Base-by-base conservation (phyloP, 1,140 invertebrate genomes). In the Philotrypesis tridentata region DNA sequence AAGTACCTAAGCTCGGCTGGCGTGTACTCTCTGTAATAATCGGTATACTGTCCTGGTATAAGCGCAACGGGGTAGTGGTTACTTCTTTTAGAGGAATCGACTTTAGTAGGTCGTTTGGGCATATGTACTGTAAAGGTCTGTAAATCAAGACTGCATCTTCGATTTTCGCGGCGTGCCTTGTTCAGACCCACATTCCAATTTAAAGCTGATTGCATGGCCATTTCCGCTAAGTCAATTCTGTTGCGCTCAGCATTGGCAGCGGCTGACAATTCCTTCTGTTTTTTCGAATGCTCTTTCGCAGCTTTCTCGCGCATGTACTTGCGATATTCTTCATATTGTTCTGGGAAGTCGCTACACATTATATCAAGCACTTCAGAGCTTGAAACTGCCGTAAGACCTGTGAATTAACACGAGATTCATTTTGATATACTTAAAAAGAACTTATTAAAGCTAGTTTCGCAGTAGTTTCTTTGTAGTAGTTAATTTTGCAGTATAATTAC, bases 321-420 rank as follows among this genome's bases (percentile, higher is more conserved):
- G 40, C 96, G 94, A 90, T 97, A 98, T 87, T 98, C 97, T 92
- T 98, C 96, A 89, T 98, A 99, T 89, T 99, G 98, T 70, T 96
- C 96, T 29, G 97, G 97, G 92, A 98, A 99, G 91, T 99, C 98
- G 72, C 95, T 95, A 83, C 96, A 96, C 97, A 99, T 98, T 43
- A 99, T 95, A 87, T 99, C 98, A 83, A 98, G 91, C 29, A 99
- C 97, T 90, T 99, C 98, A 37, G 96, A 96, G 85, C 96, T 97
- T 84, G 95, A 95, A 7, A 99, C 94, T 6, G 97, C 97, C 21
- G 98, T 99, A 80, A 99, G 93, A 87, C 98, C 97, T 95, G 21
- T 82, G 82, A 67, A 84, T 37, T 29, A 73, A 60, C 61, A 37
- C 0, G 11, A 27, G 25, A 33, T 63, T 70, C 27, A 8, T 68